phyloP scores from a whole-genome alignment of 1,140 invertebrate species.

The Ceratoteleas bidentatus region DNA sequence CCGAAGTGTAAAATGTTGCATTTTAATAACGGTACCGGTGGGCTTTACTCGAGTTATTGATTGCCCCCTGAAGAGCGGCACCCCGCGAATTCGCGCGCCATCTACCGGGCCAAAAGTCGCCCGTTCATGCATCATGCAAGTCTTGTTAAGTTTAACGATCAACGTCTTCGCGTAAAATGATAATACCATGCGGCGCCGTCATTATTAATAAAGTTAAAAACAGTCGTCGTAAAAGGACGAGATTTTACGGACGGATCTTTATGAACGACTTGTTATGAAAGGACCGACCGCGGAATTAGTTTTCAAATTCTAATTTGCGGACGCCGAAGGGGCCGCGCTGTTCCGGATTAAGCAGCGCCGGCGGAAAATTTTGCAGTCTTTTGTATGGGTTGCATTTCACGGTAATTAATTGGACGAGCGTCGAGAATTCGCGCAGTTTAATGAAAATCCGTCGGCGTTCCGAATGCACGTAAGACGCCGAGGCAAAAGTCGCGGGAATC shows the following conservation, averaged over 20 bases:
- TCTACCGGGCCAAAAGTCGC: too few species aligned
- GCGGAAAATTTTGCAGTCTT: slow-evolving; percentile 1
- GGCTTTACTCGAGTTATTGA: slow-evolving; percentile 30
- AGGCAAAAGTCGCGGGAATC: slow-evolving; percentile 9
- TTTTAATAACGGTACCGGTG: slow-evolving; percentile 36
- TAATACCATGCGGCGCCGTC: neutral
- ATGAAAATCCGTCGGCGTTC: slow-evolving; percentile 17
- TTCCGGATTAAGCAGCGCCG: neutral
- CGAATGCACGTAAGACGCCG: slow-evolving; percentile 2
- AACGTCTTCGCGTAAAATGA: neutral
- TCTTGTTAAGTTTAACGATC: neutral
- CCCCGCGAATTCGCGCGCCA: too few species aligned
- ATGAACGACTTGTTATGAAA: neutral
- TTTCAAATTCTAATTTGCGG: neutral
- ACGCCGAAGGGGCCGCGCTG: neutral
- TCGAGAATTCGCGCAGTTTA: slow-evolving; percentile 17
- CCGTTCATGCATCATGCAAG: slow-evolving; percentile 10
- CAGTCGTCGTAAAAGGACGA: neutral
- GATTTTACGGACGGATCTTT: neutral
- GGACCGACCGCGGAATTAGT: neutral
- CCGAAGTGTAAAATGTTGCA: slow-evolving; percentile 32
- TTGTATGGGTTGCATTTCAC: slow-evolving; percentile 8
- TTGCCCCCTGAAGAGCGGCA: neutral
- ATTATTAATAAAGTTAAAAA: slow-evolving; percentile 1
- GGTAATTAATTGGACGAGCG: slow-evolving; percentile 10